Evolutionary conservation across 2,888 invertebrate genomes (phyloP), one percentile per base, ranked within the genome.

Genomic region (Dasypolia templi): DNA sequence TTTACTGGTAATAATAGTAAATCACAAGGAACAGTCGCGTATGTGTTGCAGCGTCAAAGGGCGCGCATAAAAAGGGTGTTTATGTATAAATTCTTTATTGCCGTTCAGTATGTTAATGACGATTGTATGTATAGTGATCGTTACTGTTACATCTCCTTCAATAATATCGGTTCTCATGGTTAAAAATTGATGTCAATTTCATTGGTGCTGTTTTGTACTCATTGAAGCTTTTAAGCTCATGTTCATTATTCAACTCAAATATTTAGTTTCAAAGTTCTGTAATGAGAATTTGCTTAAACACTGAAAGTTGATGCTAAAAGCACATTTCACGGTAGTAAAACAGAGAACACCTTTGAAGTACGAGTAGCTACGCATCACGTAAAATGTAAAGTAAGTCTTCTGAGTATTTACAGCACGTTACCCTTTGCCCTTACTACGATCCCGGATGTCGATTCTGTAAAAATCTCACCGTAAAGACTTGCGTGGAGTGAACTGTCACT

Each of bases 1-100:
- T 95, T 95, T 95, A 95, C 95, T 93, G 91, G 94, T 95, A 95
- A 96, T 95, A 96, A 96, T 96, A 95, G 91, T 96, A 95, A 96
- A 95, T 95, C 95, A 95, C 93, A 87, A 90, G 90, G 90, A 91
- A 90, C 91, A 88, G 91, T 91, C 92, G 89, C 91, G 91, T 94
- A 94, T 94, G 89, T 93, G 91, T 88, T 90, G 87, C 86, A 84
- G 87, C 86, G 89, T 92, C 89, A 90, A 90, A 90, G 89, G 89
- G 90, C 89, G 88, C 82, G 86, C 89, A 90, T 91, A 89, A 92
- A 39, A 94, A 92, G 94, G 95, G 94, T 93, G 93, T 93, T 88
- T 92, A 93, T 92, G 88, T 92, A 91, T 86, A 86, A 80, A 86
- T 81, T 85, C 83, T 87, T 90, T 83, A 89, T 86, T 82, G 87